Evolutionary conservation across 2,888 invertebrate genomes (phyloP), one percentile per base, ranked within the genome.

Genomic region (Catocala nupta): DNA sequence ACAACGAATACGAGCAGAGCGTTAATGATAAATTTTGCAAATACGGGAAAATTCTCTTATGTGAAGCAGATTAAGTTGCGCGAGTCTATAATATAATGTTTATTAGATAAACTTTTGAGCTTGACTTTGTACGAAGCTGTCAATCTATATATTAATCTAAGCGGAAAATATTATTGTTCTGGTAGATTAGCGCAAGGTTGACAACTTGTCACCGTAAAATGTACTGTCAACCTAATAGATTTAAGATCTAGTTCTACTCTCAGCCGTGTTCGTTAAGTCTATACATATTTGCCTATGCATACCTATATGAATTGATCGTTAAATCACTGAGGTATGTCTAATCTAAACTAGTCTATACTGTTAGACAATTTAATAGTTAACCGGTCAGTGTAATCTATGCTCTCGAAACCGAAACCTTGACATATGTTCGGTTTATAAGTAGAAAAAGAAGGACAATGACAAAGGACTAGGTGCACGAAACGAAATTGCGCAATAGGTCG

Each of bases 391-490:
- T 62, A 63, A 65, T 63, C 49, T 11, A 13, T 52, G 45, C 47
- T 55, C 48, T 53, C 50, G 51, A 65, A 69, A 62, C 44, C 43
- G 25, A 55, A 10, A 62, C 75, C 75, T 73, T 75, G 75, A 69
- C 65, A 65, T 75, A 62, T 62, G 50, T 25, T 45, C 12, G 45
- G 12, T 8, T 59, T 60, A 50, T 42, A 56, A 65, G 51, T 63
- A 48, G 44, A 63, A 63, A 59, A 52, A 12, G 36, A 63, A 63
- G 64, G 55, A 73, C 71, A 53, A 43, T 53, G 48, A 13, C 16
- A 68, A 55, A 65, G 45, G 48, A 71, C 48, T 54, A 56, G 11
- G 56, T 39, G 25, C 59, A 65, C 55, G 47, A 60, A 44, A 50
- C 12, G 36, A 13, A 47, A 34, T 65, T 70, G 39, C 59, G 13